Conservation (phyloP, 2,797 vertebrate genomes). For the Leptatherina wallacei region DNA sequence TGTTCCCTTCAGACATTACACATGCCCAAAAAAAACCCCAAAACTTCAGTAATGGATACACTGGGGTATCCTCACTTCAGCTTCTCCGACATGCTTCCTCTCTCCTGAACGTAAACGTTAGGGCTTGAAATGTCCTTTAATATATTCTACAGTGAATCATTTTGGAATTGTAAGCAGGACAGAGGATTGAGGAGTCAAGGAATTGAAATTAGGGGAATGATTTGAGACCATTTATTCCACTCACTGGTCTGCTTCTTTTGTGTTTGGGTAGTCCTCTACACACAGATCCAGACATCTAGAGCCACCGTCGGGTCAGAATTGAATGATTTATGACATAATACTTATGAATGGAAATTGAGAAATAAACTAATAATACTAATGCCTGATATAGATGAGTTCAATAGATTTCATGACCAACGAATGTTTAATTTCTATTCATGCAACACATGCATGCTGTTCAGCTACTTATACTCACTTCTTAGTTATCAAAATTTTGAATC, state of each 20-base stretch:
- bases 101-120: no score
- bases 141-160: no score
- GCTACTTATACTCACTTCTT: constrained; percentile 34
- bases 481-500: constrained; percentile 48
- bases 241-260: neutral
- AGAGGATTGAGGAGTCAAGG: no score
- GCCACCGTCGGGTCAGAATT: neutral
- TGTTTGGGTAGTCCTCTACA: neutral
- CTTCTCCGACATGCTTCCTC: no score
- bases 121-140: no score
- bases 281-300: neutral
- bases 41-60: no score
- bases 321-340: no score
- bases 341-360: neutral
- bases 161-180: no score
- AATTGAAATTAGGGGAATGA: no score
- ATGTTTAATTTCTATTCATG: constrained; percentile 11
- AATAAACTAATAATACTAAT: neutral
- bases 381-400: neutral
- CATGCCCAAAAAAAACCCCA: no score
- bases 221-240: neutral
- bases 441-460: constrained; percentile 12
- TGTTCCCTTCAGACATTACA: no score
- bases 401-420: constrained; percentile 8
- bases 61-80: no score